phyloP scores from a whole-genome alignment of 2,888 invertebrate species.

The Parasteatoda lunata region DNA sequence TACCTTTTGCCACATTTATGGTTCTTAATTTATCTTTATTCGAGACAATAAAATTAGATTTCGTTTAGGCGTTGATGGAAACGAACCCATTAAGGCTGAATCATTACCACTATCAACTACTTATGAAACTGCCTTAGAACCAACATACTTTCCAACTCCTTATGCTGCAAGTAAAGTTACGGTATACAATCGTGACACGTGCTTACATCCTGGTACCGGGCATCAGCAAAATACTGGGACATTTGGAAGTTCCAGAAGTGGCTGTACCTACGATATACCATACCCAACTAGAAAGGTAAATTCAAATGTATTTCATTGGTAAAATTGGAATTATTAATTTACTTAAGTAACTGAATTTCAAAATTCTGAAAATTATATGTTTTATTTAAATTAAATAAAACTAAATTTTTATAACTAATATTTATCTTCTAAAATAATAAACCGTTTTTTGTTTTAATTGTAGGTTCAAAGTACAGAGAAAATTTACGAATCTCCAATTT shows the following conservation, averaged over 20 bases:
- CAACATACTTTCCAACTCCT: slow-evolving; percentile 67
- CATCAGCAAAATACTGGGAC: slow-evolving; percentile 61
- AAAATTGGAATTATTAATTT: too few species aligned
- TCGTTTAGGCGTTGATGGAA: slow-evolving; percentile 28
- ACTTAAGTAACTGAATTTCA: too few species aligned
- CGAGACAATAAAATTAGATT: too few species aligned
- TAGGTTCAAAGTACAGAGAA: slow-evolving; percentile 43
- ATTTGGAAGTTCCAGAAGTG: slow-evolving; percentile 63
- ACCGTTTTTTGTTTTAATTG: not conserved
- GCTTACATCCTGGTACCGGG: slow-evolving; percentile 27
- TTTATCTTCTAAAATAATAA: too few species aligned
- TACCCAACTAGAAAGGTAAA: slow-evolving; percentile 56
- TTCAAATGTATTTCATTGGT: not conserved
- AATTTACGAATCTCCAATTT: slow-evolving; percentile 48
- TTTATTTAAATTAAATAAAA: too few species aligned
- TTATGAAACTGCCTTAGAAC: slow-evolving; percentile 59
- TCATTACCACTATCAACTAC: slow-evolving; percentile 44
- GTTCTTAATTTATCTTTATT: too few species aligned
- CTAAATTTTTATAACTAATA: too few species aligned
- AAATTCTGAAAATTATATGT: too few species aligned
- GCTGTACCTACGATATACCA: slow-evolving; percentile 64
- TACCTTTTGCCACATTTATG: too few species aligned
- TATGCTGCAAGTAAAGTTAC: slow-evolving; percentile 61
- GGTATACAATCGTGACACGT: slow-evolving; percentile 42
- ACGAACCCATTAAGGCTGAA: slow-evolving; percentile 51